Evolutionary conservation across 1,140 invertebrate species (phyloP).

Genomic region (Euglossa dilemma): DNA sequence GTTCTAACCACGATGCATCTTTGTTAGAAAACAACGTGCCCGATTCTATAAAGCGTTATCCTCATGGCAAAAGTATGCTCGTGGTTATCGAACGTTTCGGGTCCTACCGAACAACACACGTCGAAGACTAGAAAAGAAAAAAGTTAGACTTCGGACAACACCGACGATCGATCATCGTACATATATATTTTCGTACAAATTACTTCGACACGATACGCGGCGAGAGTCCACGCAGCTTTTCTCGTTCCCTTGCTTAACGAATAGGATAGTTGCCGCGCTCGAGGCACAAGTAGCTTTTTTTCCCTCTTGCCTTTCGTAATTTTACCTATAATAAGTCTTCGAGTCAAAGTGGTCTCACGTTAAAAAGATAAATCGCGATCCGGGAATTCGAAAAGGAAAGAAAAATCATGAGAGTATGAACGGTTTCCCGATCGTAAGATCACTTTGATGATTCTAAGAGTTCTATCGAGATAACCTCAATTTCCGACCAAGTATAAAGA

Average conservation of each 20-base stretch:
- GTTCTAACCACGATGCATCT: too few relatives aligned
- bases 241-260: slow-evolving; percentile 39
- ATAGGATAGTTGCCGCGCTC: slow-evolving; percentile 62
- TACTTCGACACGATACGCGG: slow-evolving; percentile 23
- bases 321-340: slow-evolving; percentile 3
- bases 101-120: slow-evolving; percentile 46
- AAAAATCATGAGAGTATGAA: neutral
- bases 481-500: slow-evolving; percentile 29
- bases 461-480: slow-evolving; percentile 25
- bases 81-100: neutral
- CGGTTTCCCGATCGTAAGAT: slow-evolving; percentile 21
- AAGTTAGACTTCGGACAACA: slow-evolving; percentile 48
- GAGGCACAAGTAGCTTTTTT: slow-evolving; percentile 63
- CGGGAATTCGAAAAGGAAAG: neutral
- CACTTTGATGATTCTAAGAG: slow-evolving; percentile 31
- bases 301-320: slow-evolving; percentile 40
- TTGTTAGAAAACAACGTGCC: neutral
- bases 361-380: neutral
- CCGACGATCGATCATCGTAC: slow-evolving; percentile 50
- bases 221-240: neutral
- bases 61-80: neutral
- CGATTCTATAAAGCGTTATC: neutral
- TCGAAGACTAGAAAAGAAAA: slow-evolving; percentile 47
- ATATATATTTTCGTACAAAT: slow-evolving; percentile 58
- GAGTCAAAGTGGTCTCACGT: slow-evolving; percentile 28